These are phyloP conservation scores for Babyrousa celebensis DNA, from an alignment of 2,797 vertebrate species.

Conservation along the genomic window DNA sequence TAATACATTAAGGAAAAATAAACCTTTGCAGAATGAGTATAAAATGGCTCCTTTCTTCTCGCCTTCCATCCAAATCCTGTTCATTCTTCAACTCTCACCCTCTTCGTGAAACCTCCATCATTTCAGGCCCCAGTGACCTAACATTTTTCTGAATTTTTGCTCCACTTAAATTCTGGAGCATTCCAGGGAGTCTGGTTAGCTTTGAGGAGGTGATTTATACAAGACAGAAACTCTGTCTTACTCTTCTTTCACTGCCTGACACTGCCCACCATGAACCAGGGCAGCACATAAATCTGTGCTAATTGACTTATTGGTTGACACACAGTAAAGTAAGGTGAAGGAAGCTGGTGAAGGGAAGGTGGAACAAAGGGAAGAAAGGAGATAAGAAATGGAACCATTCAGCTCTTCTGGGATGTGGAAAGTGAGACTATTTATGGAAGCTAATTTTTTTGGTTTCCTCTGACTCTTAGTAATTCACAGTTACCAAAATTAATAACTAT, in stretches of 20 bases:
- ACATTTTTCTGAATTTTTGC: constrained; percentile 8
- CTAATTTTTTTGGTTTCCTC: not conserved
- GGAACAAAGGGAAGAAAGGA: not conserved
- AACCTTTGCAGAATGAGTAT: not conserved
- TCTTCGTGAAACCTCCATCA: not conserved
- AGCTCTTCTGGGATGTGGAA: not conserved
- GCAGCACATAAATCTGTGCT: not conserved
- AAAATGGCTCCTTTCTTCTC: not conserved
- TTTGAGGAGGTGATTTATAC: not conserved
- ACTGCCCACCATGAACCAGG: not conserved
- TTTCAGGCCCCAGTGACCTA: not conserved
- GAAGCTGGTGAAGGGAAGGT: not conserved
- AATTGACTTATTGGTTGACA: constrained; percentile 2
- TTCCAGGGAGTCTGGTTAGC: not conserved
- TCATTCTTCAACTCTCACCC: not conserved
- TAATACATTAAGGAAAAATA: not conserved
- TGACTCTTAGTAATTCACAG: constrained; percentile 53
- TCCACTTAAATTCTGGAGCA: not conserved
- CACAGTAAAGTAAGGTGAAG: not conserved
- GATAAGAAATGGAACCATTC: not conserved
- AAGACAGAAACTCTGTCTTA: not conserved
- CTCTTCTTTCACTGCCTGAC: not conserved
- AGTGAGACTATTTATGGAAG: constrained; percentile 23
- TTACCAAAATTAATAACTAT: constrained; percentile 60
- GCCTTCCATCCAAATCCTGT: not conserved